Evolutionary conservation across 2,888 invertebrate species (phyloP).

Genomic region (Leptura quadrifasciata): DNA sequence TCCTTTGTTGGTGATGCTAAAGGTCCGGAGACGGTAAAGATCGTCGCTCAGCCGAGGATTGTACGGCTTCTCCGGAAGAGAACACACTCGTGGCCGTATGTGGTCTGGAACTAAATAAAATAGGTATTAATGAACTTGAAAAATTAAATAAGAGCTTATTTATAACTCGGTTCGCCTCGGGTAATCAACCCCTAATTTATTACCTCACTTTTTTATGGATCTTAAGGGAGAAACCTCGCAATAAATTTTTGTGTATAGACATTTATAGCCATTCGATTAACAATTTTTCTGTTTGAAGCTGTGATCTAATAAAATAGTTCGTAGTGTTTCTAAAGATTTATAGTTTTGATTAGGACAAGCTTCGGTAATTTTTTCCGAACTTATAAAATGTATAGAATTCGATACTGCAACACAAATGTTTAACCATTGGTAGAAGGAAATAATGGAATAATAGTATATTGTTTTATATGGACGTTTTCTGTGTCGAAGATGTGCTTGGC

Average conservation of each 20-base stretch:
- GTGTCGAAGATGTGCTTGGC: too few relatives aligned
- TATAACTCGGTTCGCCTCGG: not conserved
- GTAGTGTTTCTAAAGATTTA: too few relatives aligned
- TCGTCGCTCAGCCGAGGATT: constrained; percentile 90
- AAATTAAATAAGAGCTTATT: constrained; percentile 12
- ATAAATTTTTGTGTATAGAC: not conserved
- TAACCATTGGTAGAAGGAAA: too few relatives aligned
- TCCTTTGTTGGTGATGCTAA: constrained; percentile 92
- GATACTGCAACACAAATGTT: too few relatives aligned
- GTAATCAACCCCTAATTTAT: not conserved
- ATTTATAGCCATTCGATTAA: too few relatives aligned
- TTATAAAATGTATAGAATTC: too few relatives aligned
- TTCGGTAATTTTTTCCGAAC: too few relatives aligned
- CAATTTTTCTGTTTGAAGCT: too few relatives aligned
- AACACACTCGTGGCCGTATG: constrained; percentile 88
- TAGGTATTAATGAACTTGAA: constrained; percentile 13
- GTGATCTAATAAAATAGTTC: too few relatives aligned
- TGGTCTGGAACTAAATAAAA: constrained; percentile 84
- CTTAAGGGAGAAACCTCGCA: not conserved
- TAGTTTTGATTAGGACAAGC: too few relatives aligned
- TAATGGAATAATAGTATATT: too few relatives aligned
- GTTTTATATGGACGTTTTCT: too few relatives aligned
- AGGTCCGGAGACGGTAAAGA: constrained; percentile 88
- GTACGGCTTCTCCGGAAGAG: constrained; percentile 90
- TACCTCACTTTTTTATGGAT: not conserved